These are phyloP conservation scores for Cyrtonyx montezumae DNA, from an alignment of 2,113 vertebrate species.

Conservation along the genomic window DNA sequence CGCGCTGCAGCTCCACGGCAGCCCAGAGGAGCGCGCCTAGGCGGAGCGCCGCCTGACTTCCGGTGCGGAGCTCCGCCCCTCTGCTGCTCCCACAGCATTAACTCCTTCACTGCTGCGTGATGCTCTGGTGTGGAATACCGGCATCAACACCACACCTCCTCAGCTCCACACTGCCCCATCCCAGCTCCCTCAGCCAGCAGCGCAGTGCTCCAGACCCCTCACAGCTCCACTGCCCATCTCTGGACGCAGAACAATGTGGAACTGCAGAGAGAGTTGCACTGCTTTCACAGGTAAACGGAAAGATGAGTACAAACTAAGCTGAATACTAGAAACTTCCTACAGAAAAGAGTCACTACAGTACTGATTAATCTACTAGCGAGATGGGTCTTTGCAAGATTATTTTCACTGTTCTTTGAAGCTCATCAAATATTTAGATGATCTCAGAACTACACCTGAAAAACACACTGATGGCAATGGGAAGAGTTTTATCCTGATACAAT, in stretches of 20 bases:
- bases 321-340: not conserved
- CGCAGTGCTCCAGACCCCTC: too few relatives aligned
- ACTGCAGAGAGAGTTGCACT: not conserved
- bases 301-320: not conserved
- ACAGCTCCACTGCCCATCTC: too few relatives aligned
- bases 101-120: too few relatives aligned
- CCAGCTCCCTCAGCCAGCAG: too few relatives aligned
- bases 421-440: conserved; percentile 70
- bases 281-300: not conserved
- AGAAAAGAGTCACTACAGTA: not conserved
- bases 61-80: too few relatives aligned
- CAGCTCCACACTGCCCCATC: too few relatives aligned
- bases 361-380: not conserved
- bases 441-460: conserved; percentile 67
- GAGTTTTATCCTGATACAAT: conserved; percentile 45
- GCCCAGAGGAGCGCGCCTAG: too few relatives aligned
- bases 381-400: conserved; percentile 10
- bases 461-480: conserved; percentile 39
- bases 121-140: too few relatives aligned
- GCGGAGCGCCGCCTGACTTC: too few relatives aligned
- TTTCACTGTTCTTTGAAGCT: conserved; percentile 40
- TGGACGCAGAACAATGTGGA: not conserved
- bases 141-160: too few relatives aligned
- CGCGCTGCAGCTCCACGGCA: too few relatives aligned
- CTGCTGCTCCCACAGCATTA: too few relatives aligned